Base-by-base conservation (phyloP, 2,113 vertebrate species). In the Diphyllodes magnificus region DNA sequence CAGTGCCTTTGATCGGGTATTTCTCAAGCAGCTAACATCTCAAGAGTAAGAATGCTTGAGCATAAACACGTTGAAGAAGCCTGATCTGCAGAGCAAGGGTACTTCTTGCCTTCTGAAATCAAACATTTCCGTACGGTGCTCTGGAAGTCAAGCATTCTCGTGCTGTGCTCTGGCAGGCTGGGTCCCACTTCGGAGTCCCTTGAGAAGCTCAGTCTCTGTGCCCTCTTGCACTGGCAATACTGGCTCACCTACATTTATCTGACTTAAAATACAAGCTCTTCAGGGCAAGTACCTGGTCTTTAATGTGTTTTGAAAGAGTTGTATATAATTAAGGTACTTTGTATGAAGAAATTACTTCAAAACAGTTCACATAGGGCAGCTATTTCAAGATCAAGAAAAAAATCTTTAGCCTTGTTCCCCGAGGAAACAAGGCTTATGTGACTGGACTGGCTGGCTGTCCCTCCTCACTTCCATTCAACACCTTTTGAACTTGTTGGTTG, bases 361-460 rank as follows among this genome's bases (percentile, higher is more conserved):
- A 96, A 97, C 86, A 83, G 93, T 96, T 97, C 94, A 96, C 94
- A 94, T 0, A 94, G 94, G 95, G 95, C 94, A 96, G 77, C 86
- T 96, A 91, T 97, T 97, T 96, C 92, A 92, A 94, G 93, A 96
- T 97, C 88, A 96, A 97, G 95, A 87, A 96, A 96, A 96, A 96
- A 93, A 96, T 95, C 81, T 91, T 96, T 81, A 96, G 83, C 91
- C 88, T 70, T 25, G 47, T 86, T 95, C 80, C 96, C 96, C 1
- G 69, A 95, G 91, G 96, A 92, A 95, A 84, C 72, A 68, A 86
- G 76, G 77, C 91, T 93, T 95, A 93, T 94, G 80, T 78, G 91
- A 90, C 92, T 87, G 95, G 84, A 93, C 92, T 79, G 90, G 69
- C 92, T 96, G 92, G 51, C 90, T 94, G 88, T 93, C 95, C 96